Conservation (phyloP, 2,113 vertebrate genomes). For the Merops nubicus region DNA sequence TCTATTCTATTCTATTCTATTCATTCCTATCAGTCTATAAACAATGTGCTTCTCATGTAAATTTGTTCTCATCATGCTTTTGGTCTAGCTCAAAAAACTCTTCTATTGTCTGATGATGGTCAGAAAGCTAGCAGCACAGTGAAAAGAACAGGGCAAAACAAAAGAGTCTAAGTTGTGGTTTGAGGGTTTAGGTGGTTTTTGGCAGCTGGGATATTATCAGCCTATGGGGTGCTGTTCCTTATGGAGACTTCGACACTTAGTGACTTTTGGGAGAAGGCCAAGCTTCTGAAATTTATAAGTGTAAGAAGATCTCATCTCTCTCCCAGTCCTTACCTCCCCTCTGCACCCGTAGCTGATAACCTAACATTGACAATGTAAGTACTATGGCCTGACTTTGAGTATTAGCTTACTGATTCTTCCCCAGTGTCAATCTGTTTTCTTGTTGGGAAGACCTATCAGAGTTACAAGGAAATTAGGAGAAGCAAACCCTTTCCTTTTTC, state of each 20-base stretch:
- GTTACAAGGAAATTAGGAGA: not conserved
- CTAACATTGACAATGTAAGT: not conserved
- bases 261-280: not conserved
- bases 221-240: not conserved
- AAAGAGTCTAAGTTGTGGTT: not conserved
- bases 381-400: not conserved
- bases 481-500: not conserved
- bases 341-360: not conserved
- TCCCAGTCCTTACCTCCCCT: not conserved
- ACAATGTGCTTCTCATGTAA: not conserved
- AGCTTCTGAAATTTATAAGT: not conserved
- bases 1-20: too few species aligned
- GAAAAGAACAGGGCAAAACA: not conserved
- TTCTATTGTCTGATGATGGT: not conserved
- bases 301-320: not conserved
- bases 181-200: not conserved
- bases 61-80: not conserved
- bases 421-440: not conserved
- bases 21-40: not conserved
- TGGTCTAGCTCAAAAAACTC: not conserved
- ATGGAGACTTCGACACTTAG: accelerated
- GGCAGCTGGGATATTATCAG: too few species aligned
- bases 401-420: not conserved
- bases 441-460: not conserved
- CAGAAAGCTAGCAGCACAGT: not conserved